These are phyloP conservation scores for Brenthis daphne DNA, from an alignment of 2,888 invertebrate species.

Conservation along the genomic window DNA sequence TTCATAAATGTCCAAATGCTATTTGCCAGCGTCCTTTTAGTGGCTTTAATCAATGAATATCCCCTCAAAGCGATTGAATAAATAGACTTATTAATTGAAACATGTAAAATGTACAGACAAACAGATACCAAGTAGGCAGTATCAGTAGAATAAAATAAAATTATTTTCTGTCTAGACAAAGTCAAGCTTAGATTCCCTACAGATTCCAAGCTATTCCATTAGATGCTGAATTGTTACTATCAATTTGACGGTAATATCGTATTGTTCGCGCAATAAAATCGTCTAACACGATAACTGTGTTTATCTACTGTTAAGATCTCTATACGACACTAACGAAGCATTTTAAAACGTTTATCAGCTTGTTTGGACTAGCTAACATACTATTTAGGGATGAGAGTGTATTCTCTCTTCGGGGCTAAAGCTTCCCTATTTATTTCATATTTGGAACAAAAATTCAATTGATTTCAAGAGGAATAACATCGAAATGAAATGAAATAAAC, in stretches of 20 bases:
- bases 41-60: no score
- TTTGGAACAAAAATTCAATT: not conserved
- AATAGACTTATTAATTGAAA: no score
- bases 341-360: not conserved
- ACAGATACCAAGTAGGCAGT: not conserved
- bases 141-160: not conserved
- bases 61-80: no score
- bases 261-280: constrained; percentile 22
- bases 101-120: no score
- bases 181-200: constrained; percentile 1
- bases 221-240: constrained; percentile 18
- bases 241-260: constrained; percentile 12
- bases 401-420: no score
- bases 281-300: constrained; percentile 4
- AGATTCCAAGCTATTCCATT: constrained; percentile 14
- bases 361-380: not conserved
- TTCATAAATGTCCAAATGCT: no score
- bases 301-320: not conserved
- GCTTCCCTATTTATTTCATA: no score
- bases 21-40: no score
- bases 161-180: constrained; percentile 23
- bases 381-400: no score
- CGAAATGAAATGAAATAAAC: no score
- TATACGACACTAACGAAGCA: not conserved
- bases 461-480: not conserved